These are phyloP conservation scores for Epinephelus moara DNA, from an alignment of 2,113 vertebrate species.

Conservation along the genomic window DNA sequence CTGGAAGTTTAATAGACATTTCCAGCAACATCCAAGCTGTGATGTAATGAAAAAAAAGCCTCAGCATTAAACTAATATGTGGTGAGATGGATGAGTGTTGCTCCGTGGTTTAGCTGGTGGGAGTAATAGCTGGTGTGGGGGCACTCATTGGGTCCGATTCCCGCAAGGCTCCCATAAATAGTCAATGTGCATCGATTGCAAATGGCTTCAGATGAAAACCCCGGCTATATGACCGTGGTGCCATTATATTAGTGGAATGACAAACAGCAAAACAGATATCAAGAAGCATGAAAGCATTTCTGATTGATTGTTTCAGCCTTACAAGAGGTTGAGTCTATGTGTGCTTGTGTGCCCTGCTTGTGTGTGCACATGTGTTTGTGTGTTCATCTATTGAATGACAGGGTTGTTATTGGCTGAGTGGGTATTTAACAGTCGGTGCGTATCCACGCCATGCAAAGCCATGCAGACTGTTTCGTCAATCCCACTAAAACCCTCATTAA, in stretches of 20 bases:
- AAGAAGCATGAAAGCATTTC: constrained; percentile 65
- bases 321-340: constrained; percentile 35
- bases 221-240: constrained; percentile 60
- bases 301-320: constrained; percentile 68
- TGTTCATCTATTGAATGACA: constrained; percentile 44
- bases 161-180: constrained; percentile 76
- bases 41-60: constrained; percentile 49
- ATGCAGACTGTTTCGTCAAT: constrained; percentile 41
- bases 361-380: constrained; percentile 16
- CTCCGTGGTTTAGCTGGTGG: constrained; percentile 54
- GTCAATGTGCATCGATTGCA: constrained; percentile 74
- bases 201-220: constrained; percentile 70
- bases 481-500: constrained; percentile 60
- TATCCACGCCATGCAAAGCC: constrained; percentile 37
- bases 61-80: constrained; percentile 60
- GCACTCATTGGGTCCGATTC: constrained; percentile 62
- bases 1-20: constrained; percentile 56
- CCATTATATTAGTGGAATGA: constrained; percentile 72
- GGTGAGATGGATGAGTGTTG: constrained; percentile 61
- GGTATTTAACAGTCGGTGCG: constrained; percentile 42
- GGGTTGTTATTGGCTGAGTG: constrained; percentile 36
- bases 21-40: constrained; percentile 50
- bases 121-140: constrained; percentile 70
- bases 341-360: constrained; percentile 24
- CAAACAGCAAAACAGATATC: constrained; percentile 71